Percentiles rank a stretch among this genome's conserved stretches.
Conservation (phyloP, 2,797 vertebrate species). For the Semaprochilodus insignis region DNA sequence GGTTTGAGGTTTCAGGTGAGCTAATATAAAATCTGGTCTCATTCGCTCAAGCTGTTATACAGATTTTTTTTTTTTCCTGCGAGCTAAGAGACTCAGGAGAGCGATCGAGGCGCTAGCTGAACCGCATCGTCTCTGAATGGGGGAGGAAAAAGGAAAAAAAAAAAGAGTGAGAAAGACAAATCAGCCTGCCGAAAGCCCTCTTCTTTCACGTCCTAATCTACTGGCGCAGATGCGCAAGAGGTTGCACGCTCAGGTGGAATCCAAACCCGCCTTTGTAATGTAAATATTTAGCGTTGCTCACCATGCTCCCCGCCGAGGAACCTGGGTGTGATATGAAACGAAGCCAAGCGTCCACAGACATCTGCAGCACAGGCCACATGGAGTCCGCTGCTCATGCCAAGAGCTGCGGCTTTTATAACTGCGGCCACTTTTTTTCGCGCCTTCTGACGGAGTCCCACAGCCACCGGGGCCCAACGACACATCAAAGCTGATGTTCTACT, state of each 20-base stretch:
- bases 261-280: conserved; percentile 54
- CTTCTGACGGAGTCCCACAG: not conserved
- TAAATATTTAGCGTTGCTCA: conserved; percentile 64
- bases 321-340: conserved; percentile 62
- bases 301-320: conserved; percentile 62
- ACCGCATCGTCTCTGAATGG: conserved; percentile 29
- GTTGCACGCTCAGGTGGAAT: conserved; percentile 50
- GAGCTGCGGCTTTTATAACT: conserved; percentile 59
- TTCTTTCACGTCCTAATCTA: conserved; percentile 28
- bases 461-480: conserved; percentile 14
- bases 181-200: not conserved
- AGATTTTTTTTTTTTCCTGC: not conserved
- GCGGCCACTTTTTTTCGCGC: conserved; percentile 45
- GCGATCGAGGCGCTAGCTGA: conserved; percentile 11
- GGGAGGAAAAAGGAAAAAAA: not conserved
- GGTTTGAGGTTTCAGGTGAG: not conserved
- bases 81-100: conserved; percentile 26
- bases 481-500: conserved; percentile 60
- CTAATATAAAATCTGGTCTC: not conserved
- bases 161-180: conserved; percentile 10
- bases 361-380: conserved; percentile 59
- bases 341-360: conserved; percentile 65
- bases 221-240: conserved; percentile 26
- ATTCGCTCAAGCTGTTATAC: conserved; percentile 10
- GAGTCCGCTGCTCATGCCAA: conserved; percentile 57